Evolutionary conservation across 2,113 vertebrate genomes (phyloP), one percentile per base, ranked within the genome.

Genomic region (Erinaceus europaeus): DNA sequence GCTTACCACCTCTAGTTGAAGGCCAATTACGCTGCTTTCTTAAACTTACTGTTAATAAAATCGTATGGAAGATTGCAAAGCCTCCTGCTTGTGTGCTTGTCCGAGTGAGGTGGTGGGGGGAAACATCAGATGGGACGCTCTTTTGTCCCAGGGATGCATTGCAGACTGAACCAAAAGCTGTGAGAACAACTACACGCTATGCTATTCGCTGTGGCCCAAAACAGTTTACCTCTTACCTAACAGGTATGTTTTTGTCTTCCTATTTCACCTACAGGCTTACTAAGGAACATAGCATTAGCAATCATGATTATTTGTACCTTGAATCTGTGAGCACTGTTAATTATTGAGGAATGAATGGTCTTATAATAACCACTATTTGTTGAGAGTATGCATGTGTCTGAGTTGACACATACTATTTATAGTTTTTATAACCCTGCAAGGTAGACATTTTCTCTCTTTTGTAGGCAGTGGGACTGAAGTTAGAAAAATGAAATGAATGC

Each of bases 51-150:
- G 62, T 99, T 76, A 96, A 97, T 94, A 96, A 97, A 50, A 38
- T 98, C 8, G 9, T 98, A 2, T 99, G 99, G 99, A 98, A 96
- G 2, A 90, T 96, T 34, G 88, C 97, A 55, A 98, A 97, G 53
- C 98, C 98, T 29, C 95, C 97, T 95, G 61, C 94, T 27, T 77
- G 91, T 38, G 93, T 96, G 4, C 95, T 98, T 14, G 94, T 99
- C 73, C 96, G 98, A 87, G 94, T 99, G 75, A 97, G 98, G 29
- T 99, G 99, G 98, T 99, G 99, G 99, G 99, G 99, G 2, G 99
- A 99, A 87, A 98, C 97, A 0, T 97, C 98, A 3, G 93, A 97
- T 0, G 99, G 99, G 25, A 99, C 98, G 0, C 67, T 98, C 32
- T 97, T 99, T 76, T 96, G 96, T 61, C 98, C 98, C 13, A 95